Evolutionary conservation across 2,797 vertebrate genomes (phyloP).

Genomic region (Cossypha niveicapilla): DNA sequence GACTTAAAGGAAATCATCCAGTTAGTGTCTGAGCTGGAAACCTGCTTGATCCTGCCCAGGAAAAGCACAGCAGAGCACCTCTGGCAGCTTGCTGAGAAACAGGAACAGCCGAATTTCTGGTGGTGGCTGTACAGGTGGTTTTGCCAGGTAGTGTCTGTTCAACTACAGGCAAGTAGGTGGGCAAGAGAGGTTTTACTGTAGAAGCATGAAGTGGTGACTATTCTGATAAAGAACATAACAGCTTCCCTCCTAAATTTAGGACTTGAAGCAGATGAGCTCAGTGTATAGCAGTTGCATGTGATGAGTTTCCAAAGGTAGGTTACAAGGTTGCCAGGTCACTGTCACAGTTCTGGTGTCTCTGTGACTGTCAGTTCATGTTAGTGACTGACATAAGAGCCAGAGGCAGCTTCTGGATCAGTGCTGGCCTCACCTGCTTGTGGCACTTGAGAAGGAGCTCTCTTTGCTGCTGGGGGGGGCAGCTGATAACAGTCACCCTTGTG

Average conservation of each 20-base stretch:
- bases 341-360: not conserved
- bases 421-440: not conserved
- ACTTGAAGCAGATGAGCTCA: not conserved
- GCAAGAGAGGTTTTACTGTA: not conserved
- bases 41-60: not conserved
- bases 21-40: not conserved
- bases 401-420: not conserved
- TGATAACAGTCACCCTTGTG: not conserved
- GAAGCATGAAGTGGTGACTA: not conserved
- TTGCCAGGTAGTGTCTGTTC: not conserved
- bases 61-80: not conserved
- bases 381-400: not conserved
- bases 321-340: not conserved
- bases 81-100: not conserved
- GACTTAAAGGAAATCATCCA: not conserved
- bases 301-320: not conserved
- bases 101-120: not conserved
- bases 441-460: not conserved
- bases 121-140: not conserved
- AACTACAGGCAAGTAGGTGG: not conserved
- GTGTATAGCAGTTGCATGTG: not conserved
- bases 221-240: not conserved
- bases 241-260: not conserved
- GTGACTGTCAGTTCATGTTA: fast-evolving
- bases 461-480: not conserved